phyloP scores from a whole-genome alignment of 2,888 invertebrate genomes.

The Lycophotia porphyrea region DNA sequence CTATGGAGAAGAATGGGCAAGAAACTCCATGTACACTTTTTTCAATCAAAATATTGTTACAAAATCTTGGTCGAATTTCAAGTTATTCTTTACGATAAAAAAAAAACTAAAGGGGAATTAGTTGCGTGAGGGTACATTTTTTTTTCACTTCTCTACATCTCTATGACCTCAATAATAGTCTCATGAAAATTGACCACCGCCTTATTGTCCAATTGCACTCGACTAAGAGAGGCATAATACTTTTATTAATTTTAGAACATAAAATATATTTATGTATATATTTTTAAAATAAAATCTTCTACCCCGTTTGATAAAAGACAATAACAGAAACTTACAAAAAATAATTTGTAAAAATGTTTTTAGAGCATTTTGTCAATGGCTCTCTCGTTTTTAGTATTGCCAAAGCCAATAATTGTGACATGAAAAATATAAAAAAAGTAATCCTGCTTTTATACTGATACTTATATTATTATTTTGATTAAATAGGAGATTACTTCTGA shows the following conservation, averaged over 20 bases:
- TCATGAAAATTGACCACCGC: not conserved
- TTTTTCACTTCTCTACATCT: not conserved
- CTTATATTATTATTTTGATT: slow-evolving; percentile 5
- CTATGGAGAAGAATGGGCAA: too few relatives aligned
- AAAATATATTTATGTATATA: not conserved
- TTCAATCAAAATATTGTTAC: too few relatives aligned
- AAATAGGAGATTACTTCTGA: slow-evolving; percentile 1
- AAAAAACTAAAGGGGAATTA: not conserved
- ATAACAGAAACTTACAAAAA: not conserved
- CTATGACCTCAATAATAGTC: not conserved
- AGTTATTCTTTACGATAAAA: too few relatives aligned
- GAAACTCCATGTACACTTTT: too few relatives aligned
- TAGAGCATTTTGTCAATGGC: not conserved
- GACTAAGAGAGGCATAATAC: slow-evolving; percentile 3
- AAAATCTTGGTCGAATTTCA: too few relatives aligned
- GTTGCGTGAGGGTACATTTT: too few relatives aligned
- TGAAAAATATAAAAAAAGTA: not conserved
- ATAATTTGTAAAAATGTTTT: not conserved
- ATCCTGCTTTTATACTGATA: slow-evolving; percentile 9
- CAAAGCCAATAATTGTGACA: not conserved
- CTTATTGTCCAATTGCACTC: not conserved
- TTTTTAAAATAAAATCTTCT: slow-evolving; percentile 21
- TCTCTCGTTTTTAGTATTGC: not conserved
- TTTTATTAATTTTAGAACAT: slow-evolving; percentile 7
- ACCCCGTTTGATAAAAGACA: not conserved